Evolutionary conservation across 2,888 invertebrate genomes (phyloP).

Genomic region (Octonoba sinensis): DNA sequence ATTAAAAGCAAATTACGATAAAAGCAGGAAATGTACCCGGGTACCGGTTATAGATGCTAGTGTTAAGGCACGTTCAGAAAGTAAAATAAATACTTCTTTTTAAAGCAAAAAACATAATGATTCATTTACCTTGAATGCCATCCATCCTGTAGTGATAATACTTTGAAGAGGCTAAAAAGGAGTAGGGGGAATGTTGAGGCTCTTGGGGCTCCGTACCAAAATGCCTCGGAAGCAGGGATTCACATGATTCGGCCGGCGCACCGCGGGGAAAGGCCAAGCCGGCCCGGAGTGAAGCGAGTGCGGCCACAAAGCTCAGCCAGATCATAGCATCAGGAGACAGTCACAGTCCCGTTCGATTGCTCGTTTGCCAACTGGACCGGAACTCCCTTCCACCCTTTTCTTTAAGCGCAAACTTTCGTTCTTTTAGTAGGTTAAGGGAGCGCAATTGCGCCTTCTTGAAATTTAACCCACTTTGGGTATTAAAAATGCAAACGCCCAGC

Average conservation of each 20-base stretch:
- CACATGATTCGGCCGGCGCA: constrained; percentile 66
- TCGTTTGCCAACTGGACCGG: constrained; percentile 40
- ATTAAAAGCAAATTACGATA: too few species aligned
- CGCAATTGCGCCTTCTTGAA: constrained; percentile 28
- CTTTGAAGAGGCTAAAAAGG: constrained; percentile 57
- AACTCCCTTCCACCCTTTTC: constrained; percentile 29
- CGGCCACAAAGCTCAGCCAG: constrained; percentile 17
- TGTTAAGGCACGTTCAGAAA: too few species aligned
- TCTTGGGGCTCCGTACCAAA: constrained; percentile 55
- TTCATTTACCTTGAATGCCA: constrained; percentile 58
- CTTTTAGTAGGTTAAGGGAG: constrained; percentile 56
- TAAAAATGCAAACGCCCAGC: constrained; percentile 32
- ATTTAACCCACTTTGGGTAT: constrained; percentile 36
- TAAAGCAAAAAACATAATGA: too few species aligned
- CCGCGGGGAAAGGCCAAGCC: constrained; percentile 63
- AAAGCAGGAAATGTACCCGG: too few species aligned
- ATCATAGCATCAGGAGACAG: constrained; percentile 20
- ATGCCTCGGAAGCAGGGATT: constrained; percentile 65
- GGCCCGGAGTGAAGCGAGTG: constrained; percentile 2
- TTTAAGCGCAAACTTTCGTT: constrained; percentile 9
- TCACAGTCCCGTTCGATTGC: constrained; percentile 21
- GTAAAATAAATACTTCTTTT: too few species aligned
- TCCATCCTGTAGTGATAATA: constrained; percentile 52
- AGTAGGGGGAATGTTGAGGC: constrained; percentile 54
- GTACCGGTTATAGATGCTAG: too few species aligned